These are phyloP conservation scores for Chrysolina haemoptera DNA, from an alignment of 2,888 invertebrate genomes.

Conservation along the genomic window DNA sequence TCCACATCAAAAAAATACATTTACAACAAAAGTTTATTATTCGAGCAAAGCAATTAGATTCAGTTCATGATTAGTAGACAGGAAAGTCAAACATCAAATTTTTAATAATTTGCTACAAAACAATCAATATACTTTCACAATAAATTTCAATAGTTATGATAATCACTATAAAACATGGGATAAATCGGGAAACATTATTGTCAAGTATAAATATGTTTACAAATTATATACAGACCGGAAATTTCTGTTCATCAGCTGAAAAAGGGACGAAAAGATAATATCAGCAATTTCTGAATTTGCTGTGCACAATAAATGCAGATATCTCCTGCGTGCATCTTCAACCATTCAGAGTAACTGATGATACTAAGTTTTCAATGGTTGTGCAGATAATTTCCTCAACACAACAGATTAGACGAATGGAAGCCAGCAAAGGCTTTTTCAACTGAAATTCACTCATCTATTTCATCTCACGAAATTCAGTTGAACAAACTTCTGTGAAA, in stretches of 20 bases:
- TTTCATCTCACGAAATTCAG: background rate
- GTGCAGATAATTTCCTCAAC: background rate
- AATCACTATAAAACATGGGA: background rate
- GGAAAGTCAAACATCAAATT: slow-evolving; percentile 8
- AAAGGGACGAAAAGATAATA: too few species aligned
- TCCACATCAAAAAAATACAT: too few species aligned
- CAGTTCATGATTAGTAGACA: slow-evolving; percentile 17
- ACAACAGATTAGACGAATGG: background rate
- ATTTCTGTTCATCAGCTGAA: background rate
- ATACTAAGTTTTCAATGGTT: too few species aligned
- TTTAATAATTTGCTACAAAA: slow-evolving; percentile 5
- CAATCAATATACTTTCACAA: background rate
- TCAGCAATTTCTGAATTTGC: too few species aligned
- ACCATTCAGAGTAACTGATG: too few species aligned
- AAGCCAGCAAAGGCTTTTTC: too few species aligned
- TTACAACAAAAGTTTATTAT: slow-evolving; percentile 17
- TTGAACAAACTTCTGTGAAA: background rate
- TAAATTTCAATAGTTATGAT: background rate
- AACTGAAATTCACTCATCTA: too few species aligned
- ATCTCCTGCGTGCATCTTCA: too few species aligned
- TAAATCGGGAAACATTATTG: slow-evolving; percentile 4
- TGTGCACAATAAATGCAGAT: too few species aligned
- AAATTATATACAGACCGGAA: background rate
- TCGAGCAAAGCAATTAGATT: slow-evolving; percentile 16
- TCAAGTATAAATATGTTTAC: slow-evolving; percentile 1